phyloP scores from a whole-genome alignment of 2,113 vertebrate genomes.

The Machaerirhynchus nigripectus region DNA sequence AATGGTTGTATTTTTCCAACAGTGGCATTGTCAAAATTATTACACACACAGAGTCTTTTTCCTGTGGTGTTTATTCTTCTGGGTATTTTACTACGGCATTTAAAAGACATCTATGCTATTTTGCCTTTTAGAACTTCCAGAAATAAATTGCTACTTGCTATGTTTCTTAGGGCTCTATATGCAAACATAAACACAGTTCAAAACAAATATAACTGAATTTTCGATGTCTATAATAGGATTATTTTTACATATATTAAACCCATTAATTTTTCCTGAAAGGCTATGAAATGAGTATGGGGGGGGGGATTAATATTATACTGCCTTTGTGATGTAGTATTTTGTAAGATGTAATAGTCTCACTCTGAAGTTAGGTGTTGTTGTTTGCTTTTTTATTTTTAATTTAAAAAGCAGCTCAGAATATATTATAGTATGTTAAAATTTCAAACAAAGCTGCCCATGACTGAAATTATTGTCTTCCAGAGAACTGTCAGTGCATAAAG shows the following conservation, averaged over 20 bases:
- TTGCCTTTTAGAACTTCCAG: background rate
- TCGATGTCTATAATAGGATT: background rate
- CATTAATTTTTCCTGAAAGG: background rate
- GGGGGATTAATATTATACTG: background rate
- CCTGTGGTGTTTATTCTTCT: background rate
- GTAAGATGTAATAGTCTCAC: background rate
- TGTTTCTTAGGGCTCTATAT: background rate
- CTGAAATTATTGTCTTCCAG: background rate
- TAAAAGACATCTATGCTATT: background rate
- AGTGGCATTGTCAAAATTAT: background rate
- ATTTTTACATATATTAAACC: background rate
- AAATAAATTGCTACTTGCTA: background rate
- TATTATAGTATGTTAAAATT: background rate
- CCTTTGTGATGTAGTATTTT: background rate
- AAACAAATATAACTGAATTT: background rate
- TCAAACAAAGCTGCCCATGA: background rate
- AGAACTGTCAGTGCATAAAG: background rate
- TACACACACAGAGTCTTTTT: background rate
- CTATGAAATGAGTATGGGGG: rapidly evolving
- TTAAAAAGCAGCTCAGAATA: background rate
- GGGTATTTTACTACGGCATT: background rate
- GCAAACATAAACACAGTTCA: background rate
- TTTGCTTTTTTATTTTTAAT: background rate
- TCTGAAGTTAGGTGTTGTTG: background rate
- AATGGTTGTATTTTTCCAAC: constrained; percentile 22